phyloP scores from a whole-genome alignment of 2,113 vertebrate species.

The Rattus rattus region DNA sequence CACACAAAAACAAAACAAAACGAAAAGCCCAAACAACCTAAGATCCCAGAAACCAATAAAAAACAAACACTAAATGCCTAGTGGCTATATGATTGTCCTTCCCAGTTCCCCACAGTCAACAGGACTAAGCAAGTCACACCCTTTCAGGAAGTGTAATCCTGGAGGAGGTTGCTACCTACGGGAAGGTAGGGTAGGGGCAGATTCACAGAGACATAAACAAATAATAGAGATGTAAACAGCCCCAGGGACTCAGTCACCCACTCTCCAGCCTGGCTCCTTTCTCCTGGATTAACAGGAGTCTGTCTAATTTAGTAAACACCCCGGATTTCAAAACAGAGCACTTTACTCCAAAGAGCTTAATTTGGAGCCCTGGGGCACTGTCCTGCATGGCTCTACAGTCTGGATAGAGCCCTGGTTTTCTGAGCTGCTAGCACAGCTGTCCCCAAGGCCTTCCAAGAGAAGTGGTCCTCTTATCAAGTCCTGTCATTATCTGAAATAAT shows the following conservation, averaged over 20 bases:
- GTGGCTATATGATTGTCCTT: not conserved
- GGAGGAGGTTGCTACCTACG: not conserved
- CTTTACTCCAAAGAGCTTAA: not conserved
- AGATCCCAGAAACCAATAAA: not conserved
- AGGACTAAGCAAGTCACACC: not conserved
- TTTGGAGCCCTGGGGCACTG: not conserved
- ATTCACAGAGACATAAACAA: slow-evolving; percentile 52
- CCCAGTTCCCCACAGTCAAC: not conserved
- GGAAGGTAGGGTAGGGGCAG: not conserved
- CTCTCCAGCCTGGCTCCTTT: not conserved
- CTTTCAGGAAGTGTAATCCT: not conserved
- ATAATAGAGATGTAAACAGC: slow-evolving; percentile 43
- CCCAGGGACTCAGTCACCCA: not conserved
- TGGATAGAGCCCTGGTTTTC: not conserved
- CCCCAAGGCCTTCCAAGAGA: not conserved
- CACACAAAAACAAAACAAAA: not conserved
- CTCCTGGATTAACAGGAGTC: too few relatives aligned
- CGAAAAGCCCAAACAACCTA: not conserved
- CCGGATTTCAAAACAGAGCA: not conserved
- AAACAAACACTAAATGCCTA: not conserved
- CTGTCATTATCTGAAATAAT: not conserved
- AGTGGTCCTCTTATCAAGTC: not conserved
- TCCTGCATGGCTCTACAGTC: not conserved
- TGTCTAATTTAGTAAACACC: not conserved
- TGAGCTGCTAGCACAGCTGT: not conserved